Base-by-base conservation (phyloP, 2,113 vertebrate genomes). In the Xenus cinereus region DNA sequence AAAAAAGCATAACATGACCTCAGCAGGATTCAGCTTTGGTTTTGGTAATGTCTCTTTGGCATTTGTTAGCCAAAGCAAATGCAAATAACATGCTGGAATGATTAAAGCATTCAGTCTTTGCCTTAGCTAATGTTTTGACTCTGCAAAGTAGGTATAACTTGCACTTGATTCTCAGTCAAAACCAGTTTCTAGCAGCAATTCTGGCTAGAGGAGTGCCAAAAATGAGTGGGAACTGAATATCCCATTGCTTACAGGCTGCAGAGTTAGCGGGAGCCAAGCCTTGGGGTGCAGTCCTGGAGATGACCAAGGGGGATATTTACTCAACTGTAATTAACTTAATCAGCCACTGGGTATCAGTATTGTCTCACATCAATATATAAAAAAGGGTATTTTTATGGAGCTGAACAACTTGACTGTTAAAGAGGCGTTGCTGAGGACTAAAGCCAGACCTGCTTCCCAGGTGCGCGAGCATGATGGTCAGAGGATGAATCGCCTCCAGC, bases 291-390 rank as follows among this genome's bases (percentile, higher is more conserved):
- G 39, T 20, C 80, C 66, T 89, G 57, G 67, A 73, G 84, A 9
- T 82, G 86, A 50, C 87, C 89, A 12, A 87, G 87, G 94, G 92
- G 92, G 89, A 69, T 93, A 50, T 93, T 96, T 91, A 92, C 80
- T 79, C 86, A 84, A 96, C 89, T 97, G 97, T 97, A 97, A 97
- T 97, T 97, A 97, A 95, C 97, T 97, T 97, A 95, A 96, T 97
- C 96, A 97, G 77, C 95, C 97, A 97, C 96, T 97, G 96, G 97
- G 96, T 97, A 97, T 97, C 97, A 97, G 84, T 97, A 87, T 97
- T 97, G 97, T 97, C 81, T 96, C 96, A 97, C 92, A 89, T 84
- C 94, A 90, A 89, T 95, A 57, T 45, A 76, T 67, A 14, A 72
- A 84, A 93, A 89, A 79, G 12, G 26, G 24, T 46, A 51, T 87